These are phyloP conservation scores for Mormoops blainvillei DNA, from an alignment of 2,113 vertebrate species.

Conservation along the genomic window DNA sequence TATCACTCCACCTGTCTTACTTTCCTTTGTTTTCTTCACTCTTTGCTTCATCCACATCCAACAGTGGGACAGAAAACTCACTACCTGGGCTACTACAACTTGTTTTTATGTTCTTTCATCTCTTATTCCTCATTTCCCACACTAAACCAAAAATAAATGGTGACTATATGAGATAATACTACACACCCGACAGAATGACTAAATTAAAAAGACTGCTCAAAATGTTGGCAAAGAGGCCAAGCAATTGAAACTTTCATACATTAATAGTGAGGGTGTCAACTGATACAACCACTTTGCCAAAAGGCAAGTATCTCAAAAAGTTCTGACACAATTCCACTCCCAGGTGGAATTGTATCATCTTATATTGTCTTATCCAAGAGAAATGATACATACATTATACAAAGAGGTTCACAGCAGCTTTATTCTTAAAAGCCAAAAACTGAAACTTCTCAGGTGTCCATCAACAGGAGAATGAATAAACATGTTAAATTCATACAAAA, in stretches of 20 bases:
- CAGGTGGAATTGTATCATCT: too few relatives aligned
- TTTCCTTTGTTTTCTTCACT: not conserved
- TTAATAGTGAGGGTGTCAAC: not conserved
- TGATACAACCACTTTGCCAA: not conserved
- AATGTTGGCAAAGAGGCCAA: not conserved
- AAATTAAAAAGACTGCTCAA: not conserved
- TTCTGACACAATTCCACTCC: not conserved
- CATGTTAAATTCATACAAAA: not conserved
- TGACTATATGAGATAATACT: not conserved
- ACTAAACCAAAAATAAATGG: conserved; percentile 8
- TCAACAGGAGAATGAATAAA: not conserved
- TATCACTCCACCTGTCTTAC: not conserved
- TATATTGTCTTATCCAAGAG: conserved; percentile 15
- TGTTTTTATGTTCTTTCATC: conserved; percentile 14
- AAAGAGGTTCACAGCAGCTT: not conserved
- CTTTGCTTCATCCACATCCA: not conserved
- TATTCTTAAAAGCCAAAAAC: not conserved
- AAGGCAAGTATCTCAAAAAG: not conserved
- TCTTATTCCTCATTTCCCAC: conserved; percentile 21
- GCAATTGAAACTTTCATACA: not conserved
- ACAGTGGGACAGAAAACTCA: not conserved
- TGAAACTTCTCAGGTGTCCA: not conserved
- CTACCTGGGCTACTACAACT: not conserved
- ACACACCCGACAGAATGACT: not conserved
- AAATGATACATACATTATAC: not conserved